Evolutionary conservation across 2,888 invertebrate genomes (phyloP).

Genomic region (Scelioninae gen. 1): DNA sequence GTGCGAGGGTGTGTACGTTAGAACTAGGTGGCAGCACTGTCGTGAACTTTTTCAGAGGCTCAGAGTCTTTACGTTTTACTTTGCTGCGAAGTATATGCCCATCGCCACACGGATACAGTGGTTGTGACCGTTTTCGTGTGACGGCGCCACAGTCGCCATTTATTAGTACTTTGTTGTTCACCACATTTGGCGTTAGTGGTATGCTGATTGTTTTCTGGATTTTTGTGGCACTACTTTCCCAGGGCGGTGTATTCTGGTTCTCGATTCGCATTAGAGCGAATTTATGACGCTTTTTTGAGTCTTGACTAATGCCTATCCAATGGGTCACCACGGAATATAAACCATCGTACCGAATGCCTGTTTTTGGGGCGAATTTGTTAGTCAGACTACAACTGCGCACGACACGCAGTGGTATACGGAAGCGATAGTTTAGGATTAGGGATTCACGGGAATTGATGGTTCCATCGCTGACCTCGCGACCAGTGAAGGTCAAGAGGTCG

Average conservation of each 20-base stretch:
- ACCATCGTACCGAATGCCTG: too few species aligned
- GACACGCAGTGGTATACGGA: conserved; percentile 80
- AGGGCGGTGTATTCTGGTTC: conserved; percentile 76
- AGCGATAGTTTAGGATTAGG: conserved; percentile 77
- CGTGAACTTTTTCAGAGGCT: not conserved
- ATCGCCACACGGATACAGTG: too few species aligned
- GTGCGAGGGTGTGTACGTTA: conserved; percentile 18
- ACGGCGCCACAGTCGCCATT: not conserved
- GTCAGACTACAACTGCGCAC: too few species aligned
- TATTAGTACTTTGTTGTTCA: conserved; percentile 3
- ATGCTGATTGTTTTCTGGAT: not conserved
- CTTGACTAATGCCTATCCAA: conserved; percentile 78
- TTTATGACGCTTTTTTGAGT: conserved; percentile 76
- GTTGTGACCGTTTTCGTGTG: not conserved
- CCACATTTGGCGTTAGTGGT: conserved; percentile 5
- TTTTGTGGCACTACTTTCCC: conserved; percentile 60
- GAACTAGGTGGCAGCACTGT: conserved; percentile 5
- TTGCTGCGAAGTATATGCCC: too few species aligned
- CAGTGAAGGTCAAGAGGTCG: conserved; percentile 79
- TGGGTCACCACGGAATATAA: conserved; percentile 77
- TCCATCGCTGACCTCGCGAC: conserved; percentile 69
- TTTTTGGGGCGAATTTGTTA: too few species aligned
- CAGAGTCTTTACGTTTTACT: too few species aligned
- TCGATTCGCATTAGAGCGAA: conserved; percentile 77
- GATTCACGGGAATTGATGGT: conserved; percentile 71